These are phyloP conservation scores for Gobiocypris rarus DNA, from an alignment of 2,113 vertebrate species.

Conservation along the genomic window DNA sequence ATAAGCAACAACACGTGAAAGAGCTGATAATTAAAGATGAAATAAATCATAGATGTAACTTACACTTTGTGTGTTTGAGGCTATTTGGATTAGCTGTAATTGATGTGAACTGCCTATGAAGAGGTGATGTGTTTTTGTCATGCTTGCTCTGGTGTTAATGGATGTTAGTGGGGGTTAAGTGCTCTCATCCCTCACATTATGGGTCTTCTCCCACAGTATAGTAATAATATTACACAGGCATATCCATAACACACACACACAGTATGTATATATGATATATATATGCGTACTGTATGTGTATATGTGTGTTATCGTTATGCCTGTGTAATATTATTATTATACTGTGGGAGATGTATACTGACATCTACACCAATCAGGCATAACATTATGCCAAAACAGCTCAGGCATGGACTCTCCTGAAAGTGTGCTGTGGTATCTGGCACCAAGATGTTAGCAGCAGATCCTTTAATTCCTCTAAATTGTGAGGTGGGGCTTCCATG, in stretches of 20 bases:
- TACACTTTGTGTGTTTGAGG: slow-evolving; percentile 8
- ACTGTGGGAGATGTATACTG: too few species aligned
- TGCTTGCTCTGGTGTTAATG: slow-evolving; percentile 24
- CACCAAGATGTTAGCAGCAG: too few species aligned
- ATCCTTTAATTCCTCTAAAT: too few species aligned
- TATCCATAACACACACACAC: not conserved
- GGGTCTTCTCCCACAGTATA: slow-evolving; percentile 42
- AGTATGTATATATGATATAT: too few species aligned
- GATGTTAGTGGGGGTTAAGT: slow-evolving; percentile 8
- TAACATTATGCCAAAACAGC: too few species aligned
- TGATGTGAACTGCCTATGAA: not conserved
- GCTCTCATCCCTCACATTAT: slow-evolving; percentile 56
- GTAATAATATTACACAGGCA: not conserved
- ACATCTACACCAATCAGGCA: too few species aligned
- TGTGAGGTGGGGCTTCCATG: too few species aligned
- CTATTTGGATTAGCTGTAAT: not conserved
- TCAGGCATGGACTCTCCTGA: too few species aligned
- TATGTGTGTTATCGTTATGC: too few species aligned
- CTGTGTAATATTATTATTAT: too few species aligned
- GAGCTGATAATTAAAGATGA: not conserved
- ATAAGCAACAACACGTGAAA: not conserved
- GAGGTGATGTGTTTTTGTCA: slow-evolving; percentile 9
- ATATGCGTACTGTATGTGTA: too few species aligned
- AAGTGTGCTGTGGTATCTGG: too few species aligned
- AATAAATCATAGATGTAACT: not conserved